A percentile compares a stretch with the other conserved stretches of the same genome.
phyloP scores from a whole-genome alignment of 2,888 invertebrate species.

The Sipha maydis region DNA sequence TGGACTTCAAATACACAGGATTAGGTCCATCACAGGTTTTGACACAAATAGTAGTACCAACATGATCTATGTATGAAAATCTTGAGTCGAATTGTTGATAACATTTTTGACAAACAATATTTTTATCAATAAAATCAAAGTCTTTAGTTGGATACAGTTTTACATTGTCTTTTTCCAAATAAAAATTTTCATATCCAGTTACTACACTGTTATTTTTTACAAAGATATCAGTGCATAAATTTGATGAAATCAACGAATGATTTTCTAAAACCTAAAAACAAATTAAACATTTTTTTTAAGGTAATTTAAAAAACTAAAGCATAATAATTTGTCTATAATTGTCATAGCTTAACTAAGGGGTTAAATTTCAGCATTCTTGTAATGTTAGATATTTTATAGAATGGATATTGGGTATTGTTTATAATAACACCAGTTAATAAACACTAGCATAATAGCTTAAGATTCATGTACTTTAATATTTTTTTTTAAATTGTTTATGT shows the following conservation, averaged over 20 bases:
- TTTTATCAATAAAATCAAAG: conserved; percentile 55
- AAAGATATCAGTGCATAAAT: neutral
- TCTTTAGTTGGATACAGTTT: conserved; percentile 47
- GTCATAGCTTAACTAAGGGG: too few species aligned
- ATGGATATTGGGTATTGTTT: neutral
- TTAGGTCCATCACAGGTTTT: conserved; percentile 36
- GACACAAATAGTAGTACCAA: conserved; percentile 42
- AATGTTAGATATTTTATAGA: neutral
- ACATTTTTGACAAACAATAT: conserved; percentile 59
- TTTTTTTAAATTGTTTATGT: too few species aligned
- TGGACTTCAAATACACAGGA: conserved; percentile 37
- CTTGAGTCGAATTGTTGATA: conserved; percentile 50
- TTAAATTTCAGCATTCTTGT: too few species aligned
- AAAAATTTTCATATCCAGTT: conserved; percentile 57
- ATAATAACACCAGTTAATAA: neutral
- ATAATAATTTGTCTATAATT: neutral
- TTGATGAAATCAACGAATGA: neutral
- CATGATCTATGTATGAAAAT: conserved; percentile 49
- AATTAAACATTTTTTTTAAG: neutral
- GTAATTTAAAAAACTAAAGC: neutral
- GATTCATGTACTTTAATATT: neutral
- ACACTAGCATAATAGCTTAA: neutral
- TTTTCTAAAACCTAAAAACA: conserved; percentile 18
- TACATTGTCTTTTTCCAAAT: conserved; percentile 32
- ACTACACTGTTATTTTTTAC: conserved; percentile 33